phyloP scores from a whole-genome alignment of 2,113 vertebrate genomes.

The Tursiops truncatus region DNA sequence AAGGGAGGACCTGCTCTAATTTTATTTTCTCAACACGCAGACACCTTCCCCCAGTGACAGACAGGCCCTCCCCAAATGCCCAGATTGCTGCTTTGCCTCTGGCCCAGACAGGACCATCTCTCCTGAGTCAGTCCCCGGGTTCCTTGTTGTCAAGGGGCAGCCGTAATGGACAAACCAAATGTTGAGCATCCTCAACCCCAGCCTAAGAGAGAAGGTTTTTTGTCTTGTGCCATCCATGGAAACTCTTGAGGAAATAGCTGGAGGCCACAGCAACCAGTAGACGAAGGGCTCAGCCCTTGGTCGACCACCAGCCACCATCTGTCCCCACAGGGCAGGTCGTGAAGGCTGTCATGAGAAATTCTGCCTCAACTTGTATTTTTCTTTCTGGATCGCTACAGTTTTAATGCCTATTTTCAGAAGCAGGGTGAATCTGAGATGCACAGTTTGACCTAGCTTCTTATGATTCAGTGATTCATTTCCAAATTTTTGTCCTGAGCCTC shows the following conservation, averaged over 20 bases:
- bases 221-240: neutral
- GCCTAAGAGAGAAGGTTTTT: neutral
- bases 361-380: neutral
- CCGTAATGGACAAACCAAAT: neutral
- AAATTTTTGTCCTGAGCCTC: neutral
- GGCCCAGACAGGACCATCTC: neutral
- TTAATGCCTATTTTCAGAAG: neutral
- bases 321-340: accelerated
- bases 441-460: neutral
- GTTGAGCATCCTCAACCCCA: neutral
- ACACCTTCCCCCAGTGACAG: neutral
- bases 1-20: neutral
- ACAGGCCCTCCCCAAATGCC: neutral
- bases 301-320: neutral
- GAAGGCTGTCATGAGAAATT: neutral
- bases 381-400: neutral
- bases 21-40: neutral
- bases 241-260: neutral
- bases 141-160: neutral
- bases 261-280: neutral
- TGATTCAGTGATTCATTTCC: neutral
- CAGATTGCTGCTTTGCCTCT: neutral
- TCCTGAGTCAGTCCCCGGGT: neutral
- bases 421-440: neutral
- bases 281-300: neutral